phyloP scores from a whole-genome alignment of 2,113 vertebrate genomes.

The Petaurus breviceps region DNA sequence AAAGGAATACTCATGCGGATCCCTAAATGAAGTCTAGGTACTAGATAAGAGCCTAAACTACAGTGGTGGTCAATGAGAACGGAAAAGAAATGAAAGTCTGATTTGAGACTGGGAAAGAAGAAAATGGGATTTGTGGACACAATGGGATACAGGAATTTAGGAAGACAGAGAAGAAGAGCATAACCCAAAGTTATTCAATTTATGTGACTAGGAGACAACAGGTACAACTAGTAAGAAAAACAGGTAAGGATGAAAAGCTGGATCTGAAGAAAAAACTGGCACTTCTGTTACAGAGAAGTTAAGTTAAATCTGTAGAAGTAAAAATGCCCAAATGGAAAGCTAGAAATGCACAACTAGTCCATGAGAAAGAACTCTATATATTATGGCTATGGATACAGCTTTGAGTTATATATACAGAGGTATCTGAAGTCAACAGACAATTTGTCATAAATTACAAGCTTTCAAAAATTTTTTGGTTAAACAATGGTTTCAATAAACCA shows the following conservation, averaged over 20 bases:
- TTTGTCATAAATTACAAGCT: slow-evolving; percentile 24
- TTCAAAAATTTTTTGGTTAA: slow-evolving; percentile 45
- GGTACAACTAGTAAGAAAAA: background rate
- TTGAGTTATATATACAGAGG: background rate
- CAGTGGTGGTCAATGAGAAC: background rate
- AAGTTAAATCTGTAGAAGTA: background rate
- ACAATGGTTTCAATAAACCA: background rate
- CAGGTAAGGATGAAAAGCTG: background rate
- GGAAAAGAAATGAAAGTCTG: background rate
- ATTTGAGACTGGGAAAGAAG: background rate
- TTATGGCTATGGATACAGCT: background rate
- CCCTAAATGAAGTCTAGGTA: background rate
- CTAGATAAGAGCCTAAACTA: background rate
- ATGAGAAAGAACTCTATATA: background rate
- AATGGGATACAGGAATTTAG: background rate
- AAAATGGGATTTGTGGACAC: background rate
- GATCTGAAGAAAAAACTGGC: slow-evolving; percentile 3
- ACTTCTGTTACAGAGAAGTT: slow-evolving; percentile 3
- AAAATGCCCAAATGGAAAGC: slow-evolving; percentile 1
- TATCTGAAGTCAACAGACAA: background rate
- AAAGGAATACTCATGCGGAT: background rate
- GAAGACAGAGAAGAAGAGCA: slow-evolving; percentile 1
- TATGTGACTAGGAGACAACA: background rate
- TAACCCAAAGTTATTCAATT: background rate
- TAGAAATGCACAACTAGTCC: slow-evolving; percentile 9